A percentile compares a stretch with the other conserved stretches of the same genome.
phyloP scores from a whole-genome alignment of 2,113 vertebrate species.

The Chaenogobius annularis region DNA sequence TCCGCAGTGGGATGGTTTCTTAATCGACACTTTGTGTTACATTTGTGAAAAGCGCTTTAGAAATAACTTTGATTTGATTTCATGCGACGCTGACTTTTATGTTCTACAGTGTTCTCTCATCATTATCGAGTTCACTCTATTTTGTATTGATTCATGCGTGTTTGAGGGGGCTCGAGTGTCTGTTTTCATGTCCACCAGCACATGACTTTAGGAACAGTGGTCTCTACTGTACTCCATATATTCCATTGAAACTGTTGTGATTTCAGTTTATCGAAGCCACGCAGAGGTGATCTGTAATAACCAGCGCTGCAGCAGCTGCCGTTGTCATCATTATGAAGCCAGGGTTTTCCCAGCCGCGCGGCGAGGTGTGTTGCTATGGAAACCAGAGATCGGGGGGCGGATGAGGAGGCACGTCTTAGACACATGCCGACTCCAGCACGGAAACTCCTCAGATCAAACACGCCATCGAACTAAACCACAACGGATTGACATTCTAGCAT shows the following conservation, averaged over 20 bases:
- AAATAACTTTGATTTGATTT: too few species aligned
- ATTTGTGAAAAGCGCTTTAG: too few species aligned
- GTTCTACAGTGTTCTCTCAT: too few species aligned
- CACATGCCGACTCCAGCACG: conserved; percentile 32
- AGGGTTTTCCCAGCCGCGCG: conserved; percentile 71
- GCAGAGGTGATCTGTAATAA: conserved; percentile 63
- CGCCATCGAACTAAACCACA: background rate
- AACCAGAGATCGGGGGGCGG: conserved; percentile 57
- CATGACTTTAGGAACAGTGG: background rate
- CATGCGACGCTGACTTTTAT: too few species aligned
- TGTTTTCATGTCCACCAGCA: too few species aligned
- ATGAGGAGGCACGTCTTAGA: conserved; percentile 56
- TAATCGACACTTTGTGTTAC: too few species aligned
- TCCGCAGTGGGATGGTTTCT: too few species aligned
- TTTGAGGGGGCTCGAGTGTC: too few species aligned
- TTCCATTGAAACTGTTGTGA: background rate
- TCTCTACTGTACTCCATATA: too few species aligned
- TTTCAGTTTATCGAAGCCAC: conserved; percentile 23
- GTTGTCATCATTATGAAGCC: conserved; percentile 56
- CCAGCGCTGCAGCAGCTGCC: conserved; percentile 27
- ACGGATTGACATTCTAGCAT: too few species aligned
- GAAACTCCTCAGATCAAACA: conserved; percentile 37
- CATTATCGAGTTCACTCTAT: too few species aligned
- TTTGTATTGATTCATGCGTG: too few species aligned
- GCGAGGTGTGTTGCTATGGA: conserved; percentile 72